These are phyloP conservation scores for Reticulitermes speratus DNA, from an alignment of 1,140 invertebrate genomes.

Conservation along the genomic window DNA sequence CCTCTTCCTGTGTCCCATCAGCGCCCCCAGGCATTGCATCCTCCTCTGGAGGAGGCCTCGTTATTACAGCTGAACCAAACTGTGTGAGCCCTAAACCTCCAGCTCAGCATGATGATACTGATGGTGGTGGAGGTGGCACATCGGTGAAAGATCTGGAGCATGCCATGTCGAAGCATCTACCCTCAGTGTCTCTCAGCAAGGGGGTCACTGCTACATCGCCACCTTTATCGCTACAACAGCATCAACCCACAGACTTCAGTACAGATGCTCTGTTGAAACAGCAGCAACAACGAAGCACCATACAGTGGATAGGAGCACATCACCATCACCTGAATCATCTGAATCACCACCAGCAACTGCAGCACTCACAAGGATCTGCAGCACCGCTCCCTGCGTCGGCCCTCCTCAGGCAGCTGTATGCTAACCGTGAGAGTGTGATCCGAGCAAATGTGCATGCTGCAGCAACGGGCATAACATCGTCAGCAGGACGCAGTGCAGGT, in stretches of 20 bases:
- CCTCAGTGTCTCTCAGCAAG: slow-evolving; percentile 57
- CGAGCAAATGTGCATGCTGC: slow-evolving; percentile 80
- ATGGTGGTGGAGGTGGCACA: slow-evolving; percentile 49
- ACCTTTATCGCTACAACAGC: slow-evolving; percentile 52
- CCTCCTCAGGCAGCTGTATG: slow-evolving; percentile 84
- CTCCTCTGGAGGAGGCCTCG: not conserved
- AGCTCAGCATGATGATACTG: slow-evolving; percentile 38
- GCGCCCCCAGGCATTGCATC: not conserved
- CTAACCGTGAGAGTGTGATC: slow-evolving; percentile 92
- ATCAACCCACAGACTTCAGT: slow-evolving; percentile 81
- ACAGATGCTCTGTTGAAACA: slow-evolving; percentile 80
- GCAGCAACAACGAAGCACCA: slow-evolving; percentile 81
- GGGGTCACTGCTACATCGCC: slow-evolving; percentile 57
- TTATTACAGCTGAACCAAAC: not conserved
- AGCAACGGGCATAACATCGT: slow-evolving; percentile 19
- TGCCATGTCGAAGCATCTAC: slow-evolving; percentile 94
- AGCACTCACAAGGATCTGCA: slow-evolving; percentile 41
- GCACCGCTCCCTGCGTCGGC: slow-evolving; percentile 74
- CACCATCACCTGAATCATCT: slow-evolving; percentile 63
- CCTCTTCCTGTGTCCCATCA: slow-evolving; percentile 37
- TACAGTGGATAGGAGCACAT: slow-evolving; percentile 89
- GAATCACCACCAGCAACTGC: slow-evolving; percentile 61
- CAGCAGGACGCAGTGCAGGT: not conserved
- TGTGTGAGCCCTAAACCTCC: not conserved
- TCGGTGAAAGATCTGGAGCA: slow-evolving; percentile 91